phyloP scores from a whole-genome alignment of 2,113 vertebrate species.

The Ardeotis arabs region DNA sequence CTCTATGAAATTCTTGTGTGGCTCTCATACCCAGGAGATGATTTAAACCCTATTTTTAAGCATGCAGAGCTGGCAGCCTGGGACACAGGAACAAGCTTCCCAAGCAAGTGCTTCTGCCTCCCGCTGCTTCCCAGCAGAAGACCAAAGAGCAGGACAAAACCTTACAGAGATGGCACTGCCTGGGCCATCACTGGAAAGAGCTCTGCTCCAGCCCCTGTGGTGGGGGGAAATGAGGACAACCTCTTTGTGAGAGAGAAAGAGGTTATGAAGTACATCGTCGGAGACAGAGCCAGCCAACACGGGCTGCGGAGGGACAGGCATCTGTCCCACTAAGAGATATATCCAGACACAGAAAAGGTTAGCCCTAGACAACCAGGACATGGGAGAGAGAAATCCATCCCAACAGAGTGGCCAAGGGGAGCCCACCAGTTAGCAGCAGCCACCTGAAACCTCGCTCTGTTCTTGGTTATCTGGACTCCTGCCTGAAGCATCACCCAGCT shows the following conservation, averaged over 20 bases:
- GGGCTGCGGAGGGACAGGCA: not conserved
- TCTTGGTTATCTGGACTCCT: not conserved
- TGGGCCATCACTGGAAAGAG: not conserved
- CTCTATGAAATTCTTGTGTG: not conserved
- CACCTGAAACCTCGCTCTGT: not conserved
- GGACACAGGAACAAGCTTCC: not conserved
- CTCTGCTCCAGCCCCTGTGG: not conserved
- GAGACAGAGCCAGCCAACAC: not conserved
- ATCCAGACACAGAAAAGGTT: slow-evolving; percentile 33
- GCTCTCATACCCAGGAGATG: slow-evolving; percentile 9
- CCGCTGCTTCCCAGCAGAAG: not conserved
- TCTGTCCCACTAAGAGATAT: not conserved
- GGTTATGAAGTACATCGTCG: not conserved
- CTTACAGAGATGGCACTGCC: not conserved
- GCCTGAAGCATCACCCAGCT: not conserved
- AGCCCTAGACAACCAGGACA: not conserved
- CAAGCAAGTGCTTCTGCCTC: not conserved
- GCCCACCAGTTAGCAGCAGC: not conserved
- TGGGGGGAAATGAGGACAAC: slow-evolving; percentile 22
- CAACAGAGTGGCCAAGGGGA: not conserved
- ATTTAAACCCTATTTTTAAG: slow-evolving; percentile 63
- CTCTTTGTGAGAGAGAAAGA: slow-evolving; percentile 33
- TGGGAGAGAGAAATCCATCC: not conserved
- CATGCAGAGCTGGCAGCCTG: not conserved
- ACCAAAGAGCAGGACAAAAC: not conserved